These are phyloP conservation scores for Ciconia nigra DNA, from an alignment of 2,797 vertebrate species.

Conservation along the genomic window DNA sequence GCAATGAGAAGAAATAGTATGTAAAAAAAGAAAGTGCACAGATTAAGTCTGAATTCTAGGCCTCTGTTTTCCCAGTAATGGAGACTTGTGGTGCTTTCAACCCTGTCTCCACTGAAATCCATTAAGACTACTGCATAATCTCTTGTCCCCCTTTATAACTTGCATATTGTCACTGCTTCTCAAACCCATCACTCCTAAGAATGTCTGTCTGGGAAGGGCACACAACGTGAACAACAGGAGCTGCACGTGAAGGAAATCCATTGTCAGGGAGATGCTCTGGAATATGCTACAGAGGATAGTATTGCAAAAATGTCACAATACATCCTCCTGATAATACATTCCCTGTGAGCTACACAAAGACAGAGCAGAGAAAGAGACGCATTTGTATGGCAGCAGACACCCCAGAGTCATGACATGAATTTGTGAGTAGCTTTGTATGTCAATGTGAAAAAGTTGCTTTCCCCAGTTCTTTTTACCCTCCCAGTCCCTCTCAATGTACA, in stretches of 20 bases:
- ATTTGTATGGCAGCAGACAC: constrained; percentile 11
- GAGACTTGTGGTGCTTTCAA: background rate
- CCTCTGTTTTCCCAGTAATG: background rate
- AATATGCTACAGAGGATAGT: background rate
- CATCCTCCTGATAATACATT: constrained; percentile 24
- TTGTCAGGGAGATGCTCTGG: background rate
- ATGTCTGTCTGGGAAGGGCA: background rate
- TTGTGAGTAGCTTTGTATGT: background rate
- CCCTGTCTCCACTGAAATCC: background rate
- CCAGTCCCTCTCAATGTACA: background rate
- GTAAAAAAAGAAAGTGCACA: background rate
- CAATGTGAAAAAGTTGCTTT: background rate
- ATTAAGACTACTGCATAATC: background rate
- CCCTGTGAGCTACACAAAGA: background rate
- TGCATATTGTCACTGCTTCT: background rate
- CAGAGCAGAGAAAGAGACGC: background rate
- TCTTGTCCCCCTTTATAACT: background rate
- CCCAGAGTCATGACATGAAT: background rate
- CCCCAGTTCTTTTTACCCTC: background rate
- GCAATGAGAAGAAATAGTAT: background rate
- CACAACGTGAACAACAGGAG: background rate
- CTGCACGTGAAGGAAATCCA: constrained; percentile 9
- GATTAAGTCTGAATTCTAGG: background rate
- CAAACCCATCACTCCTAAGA: background rate
- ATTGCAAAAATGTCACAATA: constrained; percentile 7